phyloP scores from a whole-genome alignment of 2,888 invertebrate genomes.

The Aphodius granarius region DNA sequence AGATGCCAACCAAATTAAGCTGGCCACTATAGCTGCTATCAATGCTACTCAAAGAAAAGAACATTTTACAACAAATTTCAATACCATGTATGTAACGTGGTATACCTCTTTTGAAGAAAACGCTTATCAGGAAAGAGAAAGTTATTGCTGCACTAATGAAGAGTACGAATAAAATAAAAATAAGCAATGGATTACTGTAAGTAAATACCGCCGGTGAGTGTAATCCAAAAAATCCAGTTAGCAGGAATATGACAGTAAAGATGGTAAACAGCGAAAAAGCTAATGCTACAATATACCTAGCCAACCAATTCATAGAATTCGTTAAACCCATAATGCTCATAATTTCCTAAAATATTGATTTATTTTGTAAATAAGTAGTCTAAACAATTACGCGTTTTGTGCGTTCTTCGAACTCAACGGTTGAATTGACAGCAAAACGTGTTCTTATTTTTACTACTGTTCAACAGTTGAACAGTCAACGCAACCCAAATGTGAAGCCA shows the following conservation, averaged over 20 bases:
- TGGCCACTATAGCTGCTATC: neutral
- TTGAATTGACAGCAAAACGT: no score
- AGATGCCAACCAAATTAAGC: constrained; percentile 63
- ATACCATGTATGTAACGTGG: neutral
- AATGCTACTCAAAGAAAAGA: neutral
- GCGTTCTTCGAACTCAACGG: no score
- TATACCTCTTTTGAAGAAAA: constrained; percentile 60
- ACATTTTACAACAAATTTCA: neutral
- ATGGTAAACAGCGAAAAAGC: constrained; percentile 64
- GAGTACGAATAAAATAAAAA: constrained; percentile 71
- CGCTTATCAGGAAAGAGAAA: constrained; percentile 78
- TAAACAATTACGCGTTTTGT: neutral
- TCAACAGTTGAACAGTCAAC: no score
- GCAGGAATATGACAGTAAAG: constrained; percentile 56
- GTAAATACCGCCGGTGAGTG: constrained; percentile 64
- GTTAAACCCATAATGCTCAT: constrained; percentile 90
- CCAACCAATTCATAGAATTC: constrained; percentile 81
- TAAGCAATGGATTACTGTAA: constrained; percentile 64
- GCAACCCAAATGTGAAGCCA: no score
- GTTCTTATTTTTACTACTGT: no score
- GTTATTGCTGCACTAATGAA: constrained; percentile 72
- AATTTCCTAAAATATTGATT: constrained; percentile 64
- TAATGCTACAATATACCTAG: constrained; percentile 80
- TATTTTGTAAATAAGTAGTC: neutral
- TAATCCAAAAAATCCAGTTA: constrained; percentile 48